These are phyloP conservation scores for Syrista parreyssii DNA, from an alignment of 2,888 invertebrate genomes.

Conservation along the genomic window DNA sequence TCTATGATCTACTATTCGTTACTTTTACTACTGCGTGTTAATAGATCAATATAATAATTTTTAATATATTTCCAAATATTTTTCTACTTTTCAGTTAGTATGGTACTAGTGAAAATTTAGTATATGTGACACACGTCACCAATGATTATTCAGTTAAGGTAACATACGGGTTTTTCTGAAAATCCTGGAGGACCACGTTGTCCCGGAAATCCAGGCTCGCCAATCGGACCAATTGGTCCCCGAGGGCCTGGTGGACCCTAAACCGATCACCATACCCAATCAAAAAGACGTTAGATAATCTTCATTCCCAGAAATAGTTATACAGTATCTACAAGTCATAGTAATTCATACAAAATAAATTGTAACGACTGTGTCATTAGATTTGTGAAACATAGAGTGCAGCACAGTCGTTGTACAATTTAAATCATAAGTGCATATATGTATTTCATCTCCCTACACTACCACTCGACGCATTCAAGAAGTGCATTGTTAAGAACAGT, in stretches of 20 bases:
- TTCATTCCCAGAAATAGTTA: not conserved
- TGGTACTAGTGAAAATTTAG: not conserved
- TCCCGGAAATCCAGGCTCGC: conserved; percentile 65
- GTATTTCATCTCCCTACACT: conserved; percentile 11
- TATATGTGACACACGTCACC: not conserved
- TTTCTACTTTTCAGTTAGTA: not conserved
- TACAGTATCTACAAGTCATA: conserved; percentile 24
- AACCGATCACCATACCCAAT: conserved; percentile 7
- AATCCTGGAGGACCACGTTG: conserved; percentile 65
- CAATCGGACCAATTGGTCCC: conserved; percentile 53
- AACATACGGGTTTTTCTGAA: conserved; percentile 59
- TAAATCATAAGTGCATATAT: not conserved
- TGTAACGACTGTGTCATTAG: not conserved
- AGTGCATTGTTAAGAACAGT: not conserved
- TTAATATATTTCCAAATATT: not conserved
- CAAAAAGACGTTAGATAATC: not conserved
- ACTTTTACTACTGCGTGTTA: not conserved
- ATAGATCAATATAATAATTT: not conserved
- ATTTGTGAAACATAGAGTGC: not conserved
- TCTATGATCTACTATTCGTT: not conserved
- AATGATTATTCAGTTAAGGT: not conserved
- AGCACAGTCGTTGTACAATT: conserved; percentile 1
- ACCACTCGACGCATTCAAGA: not conserved
- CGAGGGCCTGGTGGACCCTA: conserved; percentile 67
- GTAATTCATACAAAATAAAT: conserved; percentile 7